These are phyloP conservation scores for Thysanoteuthis rhombus DNA, from an alignment of 2,888 invertebrate genomes.

Conservation along the genomic window DNA sequence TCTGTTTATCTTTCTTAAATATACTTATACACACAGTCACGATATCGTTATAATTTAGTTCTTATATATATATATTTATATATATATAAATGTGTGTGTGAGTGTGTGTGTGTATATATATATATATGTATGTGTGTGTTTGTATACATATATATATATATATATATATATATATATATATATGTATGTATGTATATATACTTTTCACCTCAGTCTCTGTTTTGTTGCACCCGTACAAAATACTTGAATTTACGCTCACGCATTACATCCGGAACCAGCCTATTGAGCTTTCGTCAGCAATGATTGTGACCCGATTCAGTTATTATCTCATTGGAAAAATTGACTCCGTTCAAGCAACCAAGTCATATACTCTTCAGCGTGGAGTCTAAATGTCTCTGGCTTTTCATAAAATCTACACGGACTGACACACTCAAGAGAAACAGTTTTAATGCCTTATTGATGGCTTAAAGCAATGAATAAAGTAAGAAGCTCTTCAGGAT, in stretches of 20 bases:
- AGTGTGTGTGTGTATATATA: no score
- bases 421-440: not conserved
- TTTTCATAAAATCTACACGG: not conserved
- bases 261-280: not conserved
- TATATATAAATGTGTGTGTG: no score
- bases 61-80: no score
- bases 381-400: not conserved
- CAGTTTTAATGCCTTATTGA: not conserved
- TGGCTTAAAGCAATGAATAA: not conserved
- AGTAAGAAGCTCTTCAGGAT: no score
- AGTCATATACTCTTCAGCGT: not conserved
- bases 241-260: not conserved
- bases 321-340: conserved; percentile 12
- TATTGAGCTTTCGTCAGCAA: not conserved
- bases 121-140: no score
- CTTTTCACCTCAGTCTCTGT: not conserved
- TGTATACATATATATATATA: no score
- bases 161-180: no score
- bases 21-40: no score
- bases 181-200: no score
- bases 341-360: not conserved
- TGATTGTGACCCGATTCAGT: not conserved
- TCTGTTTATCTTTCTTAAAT: no score
- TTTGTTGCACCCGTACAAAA: not conserved
- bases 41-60: no score